These are phyloP conservation scores for Gnathonemus longibarbis DNA, from an alignment of 2,113 vertebrate genomes.

Conservation along the genomic window DNA sequence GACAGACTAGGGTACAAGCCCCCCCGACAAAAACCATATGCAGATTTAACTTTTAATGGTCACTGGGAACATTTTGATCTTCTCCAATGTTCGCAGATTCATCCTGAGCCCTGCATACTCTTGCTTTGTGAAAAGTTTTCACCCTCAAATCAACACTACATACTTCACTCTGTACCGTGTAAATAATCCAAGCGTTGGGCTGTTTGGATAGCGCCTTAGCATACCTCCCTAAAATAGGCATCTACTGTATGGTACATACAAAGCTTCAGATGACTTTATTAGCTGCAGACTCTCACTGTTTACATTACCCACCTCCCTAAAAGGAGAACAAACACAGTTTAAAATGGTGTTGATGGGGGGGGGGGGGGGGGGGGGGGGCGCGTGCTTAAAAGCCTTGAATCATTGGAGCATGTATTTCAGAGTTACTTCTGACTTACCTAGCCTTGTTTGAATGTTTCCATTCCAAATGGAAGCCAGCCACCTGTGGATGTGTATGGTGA, in stretches of 20 bases:
- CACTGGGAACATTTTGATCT: background rate
- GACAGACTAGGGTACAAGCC: background rate
- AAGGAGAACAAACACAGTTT: constrained; percentile 26
- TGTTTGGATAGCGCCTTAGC: constrained; percentile 27
- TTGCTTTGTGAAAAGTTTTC: background rate
- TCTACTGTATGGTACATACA: constrained; percentile 39
- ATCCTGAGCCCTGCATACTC: background rate
- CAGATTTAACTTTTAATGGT: background rate
- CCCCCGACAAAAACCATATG: background rate
- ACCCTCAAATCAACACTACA: background rate
- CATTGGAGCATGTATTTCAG: constrained; percentile 9
- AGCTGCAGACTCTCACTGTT: constrained; percentile 48
- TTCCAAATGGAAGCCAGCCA: background rate
- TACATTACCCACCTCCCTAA: constrained; percentile 38
- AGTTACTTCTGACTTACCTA: background rate
- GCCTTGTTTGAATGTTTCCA: constrained; percentile 8
- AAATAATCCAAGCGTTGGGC: constrained; percentile 17
- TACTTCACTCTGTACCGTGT: constrained; percentile 7
- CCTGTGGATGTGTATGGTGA: background rate
- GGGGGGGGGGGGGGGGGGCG: background rate
- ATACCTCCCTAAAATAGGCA: constrained; percentile 67
- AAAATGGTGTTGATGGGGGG: background rate
- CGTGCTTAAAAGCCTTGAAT: constrained; percentile 29
- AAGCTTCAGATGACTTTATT: constrained; percentile 40
- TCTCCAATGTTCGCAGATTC: background rate